Conservation (phyloP, 2,888 invertebrate species). For the Margaritifera margaritifera region DNA sequence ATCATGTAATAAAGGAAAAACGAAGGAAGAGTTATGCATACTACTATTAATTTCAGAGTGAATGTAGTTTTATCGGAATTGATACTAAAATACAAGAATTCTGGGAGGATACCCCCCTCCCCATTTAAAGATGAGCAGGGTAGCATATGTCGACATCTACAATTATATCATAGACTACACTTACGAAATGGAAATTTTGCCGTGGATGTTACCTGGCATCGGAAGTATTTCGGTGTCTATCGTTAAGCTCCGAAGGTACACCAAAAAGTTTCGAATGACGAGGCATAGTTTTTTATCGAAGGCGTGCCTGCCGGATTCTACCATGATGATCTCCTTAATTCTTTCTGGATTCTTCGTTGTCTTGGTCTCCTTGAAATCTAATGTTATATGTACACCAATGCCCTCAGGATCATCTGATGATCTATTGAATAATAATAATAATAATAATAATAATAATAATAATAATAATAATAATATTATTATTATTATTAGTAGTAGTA, state of each 20-base stretch:
- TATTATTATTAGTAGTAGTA: too few species aligned
- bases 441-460: too few species aligned
- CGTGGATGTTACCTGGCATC: constrained; percentile 15
- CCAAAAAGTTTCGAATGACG: constrained; percentile 37
- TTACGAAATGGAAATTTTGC: constrained; percentile 3
- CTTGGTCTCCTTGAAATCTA: constrained; percentile 44
- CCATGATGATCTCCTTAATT: constrained; percentile 42
- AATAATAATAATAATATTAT: too few species aligned
- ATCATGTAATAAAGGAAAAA: too few species aligned
- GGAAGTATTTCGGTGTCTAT: constrained; percentile 35
- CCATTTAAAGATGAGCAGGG: too few species aligned
- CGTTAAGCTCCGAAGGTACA: constrained; percentile 38
- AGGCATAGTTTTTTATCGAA: constrained; percentile 39
- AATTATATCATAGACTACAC: neutral
- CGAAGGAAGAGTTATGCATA: too few species aligned
- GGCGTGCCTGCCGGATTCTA: constrained; percentile 38
- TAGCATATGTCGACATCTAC: too few species aligned
- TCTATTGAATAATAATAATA: too few species aligned
- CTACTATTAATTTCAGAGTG: too few species aligned
- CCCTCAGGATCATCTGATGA: constrained; percentile 9
- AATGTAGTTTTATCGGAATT: too few species aligned
- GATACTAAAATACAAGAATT: too few species aligned
- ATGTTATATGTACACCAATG: constrained; percentile 31
- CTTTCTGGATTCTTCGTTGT: constrained; percentile 35
- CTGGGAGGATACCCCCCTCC: too few species aligned